Base-by-base conservation (phyloP, 1,140 invertebrate genomes). In the Aphaenogaster floridana region DNA sequence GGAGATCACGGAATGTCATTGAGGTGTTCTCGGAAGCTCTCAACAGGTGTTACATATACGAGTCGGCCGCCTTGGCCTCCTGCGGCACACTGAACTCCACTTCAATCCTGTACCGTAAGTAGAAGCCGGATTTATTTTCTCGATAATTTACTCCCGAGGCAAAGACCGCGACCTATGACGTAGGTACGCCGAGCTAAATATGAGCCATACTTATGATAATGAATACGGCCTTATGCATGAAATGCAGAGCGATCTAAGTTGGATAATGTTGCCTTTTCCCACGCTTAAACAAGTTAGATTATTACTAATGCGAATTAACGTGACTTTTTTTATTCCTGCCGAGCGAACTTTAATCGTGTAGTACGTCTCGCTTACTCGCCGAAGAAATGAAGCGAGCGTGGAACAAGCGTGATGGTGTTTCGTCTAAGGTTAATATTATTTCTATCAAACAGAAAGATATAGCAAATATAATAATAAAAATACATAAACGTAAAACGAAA, bases 1-100 rank as follows among this genome's bases (percentile, higher is more conserved):
- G 97, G 74, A 96, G 96, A 71, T 96, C 97, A 2, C 92, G 95
- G 13, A 97, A 97, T 90, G 96, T 97, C 52, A 95, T 97, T 54
- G 96, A 97, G 92, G 96, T 97, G n/a, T 96, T 96, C 92, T 96
- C 96, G 3, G 96, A 97, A 88, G 96, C 96, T 86, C 92, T 96
- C 74, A 96, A 96, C 89, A 96, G 96, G 91, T 97, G 97, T 93
- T 97, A 97, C 92, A 96, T 96, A 2, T 96, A 96, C 74, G 96
- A 97, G 93, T 96, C 96, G 81, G 95, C 95, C 3, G 97, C 97
- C 4, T 93, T 96, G 87, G 95, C 94, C 28, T 97, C 96, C 8
- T 97, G 97, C 78, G 93, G 96, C 78, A 92, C 94, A 66, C 93
- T 96, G 28, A 93, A 94, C 88, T 94, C 94, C 36, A 95, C 92